Conservation (phyloP, 2,113 vertebrate species). For the Oryzias celebensis region DNA sequence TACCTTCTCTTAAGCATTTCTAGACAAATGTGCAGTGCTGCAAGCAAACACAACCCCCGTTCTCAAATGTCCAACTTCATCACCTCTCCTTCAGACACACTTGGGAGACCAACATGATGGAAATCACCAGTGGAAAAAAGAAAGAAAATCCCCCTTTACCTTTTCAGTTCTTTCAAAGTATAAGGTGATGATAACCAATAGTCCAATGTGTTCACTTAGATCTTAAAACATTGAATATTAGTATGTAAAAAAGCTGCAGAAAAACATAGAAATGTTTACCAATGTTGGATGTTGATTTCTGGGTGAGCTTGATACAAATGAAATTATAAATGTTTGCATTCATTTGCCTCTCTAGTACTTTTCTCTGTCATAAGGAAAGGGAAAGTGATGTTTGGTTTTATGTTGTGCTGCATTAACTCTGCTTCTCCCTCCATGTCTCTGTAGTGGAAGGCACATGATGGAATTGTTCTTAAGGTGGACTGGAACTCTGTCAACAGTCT, state of each 20-base stretch:
- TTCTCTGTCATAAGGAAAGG: neutral
- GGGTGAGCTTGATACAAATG: too few species aligned
- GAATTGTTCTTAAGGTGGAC: constrained; percentile 91
- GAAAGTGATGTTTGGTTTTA: neutral
- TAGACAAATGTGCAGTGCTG: constrained; percentile 2
- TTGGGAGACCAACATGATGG: constrained; percentile 12
- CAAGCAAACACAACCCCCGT: neutral
- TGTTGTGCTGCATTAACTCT: neutral
- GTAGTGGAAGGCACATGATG: constrained; percentile 98
- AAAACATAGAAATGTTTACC: too few species aligned
- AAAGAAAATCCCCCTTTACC: neutral
- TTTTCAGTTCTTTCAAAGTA: neutral
- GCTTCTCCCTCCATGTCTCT: constrained; percentile 31
- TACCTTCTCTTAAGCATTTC: constrained; percentile 27
- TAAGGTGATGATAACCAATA: too few species aligned
- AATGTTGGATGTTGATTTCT: too few species aligned
- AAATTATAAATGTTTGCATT: too few species aligned
- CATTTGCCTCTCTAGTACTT: neutral
- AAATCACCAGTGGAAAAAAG: neutral
- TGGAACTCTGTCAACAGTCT: constrained; percentile 96
- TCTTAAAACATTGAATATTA: too few species aligned
- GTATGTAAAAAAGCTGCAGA: too few species aligned
- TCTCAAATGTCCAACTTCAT: constrained; percentile 30
- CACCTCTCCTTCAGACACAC: constrained; percentile 5
- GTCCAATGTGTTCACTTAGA: too few species aligned